Evolutionary conservation across 2,113 vertebrate species (phyloP).

Genomic region (Ceyx cyanopectus): DNA sequence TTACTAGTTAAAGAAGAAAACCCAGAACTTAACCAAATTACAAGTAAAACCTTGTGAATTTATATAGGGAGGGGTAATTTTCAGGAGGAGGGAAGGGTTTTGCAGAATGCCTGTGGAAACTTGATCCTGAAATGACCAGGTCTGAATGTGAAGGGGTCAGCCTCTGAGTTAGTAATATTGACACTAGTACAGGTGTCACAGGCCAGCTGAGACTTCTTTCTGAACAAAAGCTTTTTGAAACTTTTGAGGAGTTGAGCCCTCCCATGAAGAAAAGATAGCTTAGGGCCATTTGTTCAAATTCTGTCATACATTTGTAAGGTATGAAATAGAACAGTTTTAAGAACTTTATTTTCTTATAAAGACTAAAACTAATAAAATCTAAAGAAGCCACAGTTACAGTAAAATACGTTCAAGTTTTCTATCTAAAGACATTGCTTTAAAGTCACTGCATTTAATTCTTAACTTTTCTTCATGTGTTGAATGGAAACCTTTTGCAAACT

Average conservation of each 20-base stretch:
- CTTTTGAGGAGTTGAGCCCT: constrained; percentile 41
- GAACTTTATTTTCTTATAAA: constrained; percentile 13
- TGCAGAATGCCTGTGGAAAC: constrained; percentile 2
- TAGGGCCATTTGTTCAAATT: constrained; percentile 38
- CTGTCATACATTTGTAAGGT: neutral
- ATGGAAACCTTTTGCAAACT: neutral
- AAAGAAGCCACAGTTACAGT: neutral
- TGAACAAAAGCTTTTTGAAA: constrained; percentile 42
- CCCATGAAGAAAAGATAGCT: constrained; percentile 72
- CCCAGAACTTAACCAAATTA: neutral
- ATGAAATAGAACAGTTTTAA: neutral
- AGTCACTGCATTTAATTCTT: neutral
- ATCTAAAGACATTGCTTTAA: neutral
- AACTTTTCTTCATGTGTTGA: neutral
- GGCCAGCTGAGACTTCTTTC: constrained; percentile 39
- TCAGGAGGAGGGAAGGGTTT: neutral
- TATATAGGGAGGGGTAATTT: neutral
- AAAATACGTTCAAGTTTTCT: neutral
- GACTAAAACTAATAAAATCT: neutral
- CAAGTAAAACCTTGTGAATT: neutral
- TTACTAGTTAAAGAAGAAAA: neutral
- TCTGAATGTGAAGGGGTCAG: neutral
- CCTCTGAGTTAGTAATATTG: neutral
- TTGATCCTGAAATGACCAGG: constrained; percentile 31
- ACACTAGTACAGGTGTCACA: constrained; percentile 38